Evolutionary conservation across 2,888 invertebrate species (phyloP).

Genomic region (Caradrina clavipalpis): DNA sequence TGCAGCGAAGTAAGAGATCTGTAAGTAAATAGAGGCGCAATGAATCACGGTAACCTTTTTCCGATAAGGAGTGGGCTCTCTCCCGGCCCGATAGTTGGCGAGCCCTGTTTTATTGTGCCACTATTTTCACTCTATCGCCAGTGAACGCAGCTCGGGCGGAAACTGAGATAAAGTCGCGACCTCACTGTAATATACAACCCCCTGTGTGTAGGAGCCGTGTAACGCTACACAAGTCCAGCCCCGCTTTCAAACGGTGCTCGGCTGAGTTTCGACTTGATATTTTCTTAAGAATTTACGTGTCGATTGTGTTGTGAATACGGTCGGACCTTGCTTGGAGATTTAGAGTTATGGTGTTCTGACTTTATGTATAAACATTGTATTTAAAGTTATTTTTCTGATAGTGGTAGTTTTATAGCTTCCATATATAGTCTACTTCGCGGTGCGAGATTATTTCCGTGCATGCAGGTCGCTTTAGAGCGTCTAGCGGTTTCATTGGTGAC

Average conservation of each 20-base stretch:
- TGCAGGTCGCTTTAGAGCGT: background rate
- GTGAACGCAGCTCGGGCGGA: constrained; percentile 86
- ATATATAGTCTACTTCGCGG: background rate
- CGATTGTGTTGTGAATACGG: constrained; percentile 47
- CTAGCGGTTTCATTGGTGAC: background rate
- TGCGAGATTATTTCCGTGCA: constrained; percentile 6
- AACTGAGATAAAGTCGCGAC: constrained; percentile 88
- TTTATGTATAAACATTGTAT: constrained; percentile 38
- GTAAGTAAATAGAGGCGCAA: constrained; percentile 83
- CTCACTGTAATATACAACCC: constrained; percentile 83
- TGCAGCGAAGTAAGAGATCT: constrained; percentile 72
- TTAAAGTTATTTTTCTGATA: constrained; percentile 41
- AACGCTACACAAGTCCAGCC: constrained; percentile 60
- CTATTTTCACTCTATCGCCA: constrained; percentile 88
- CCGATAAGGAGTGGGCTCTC: constrained; percentile 68
- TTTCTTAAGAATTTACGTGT: constrained; percentile 60
- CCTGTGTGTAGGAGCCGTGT: constrained; percentile 64
- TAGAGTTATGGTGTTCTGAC: constrained; percentile 42
- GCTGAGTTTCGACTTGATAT: constrained; percentile 50
- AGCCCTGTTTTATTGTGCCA: constrained; percentile 88
- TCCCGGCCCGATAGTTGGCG: constrained; percentile 78
- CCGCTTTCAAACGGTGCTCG: constrained; percentile 62
- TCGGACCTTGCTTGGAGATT: constrained; percentile 30
- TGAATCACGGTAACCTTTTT: constrained; percentile 88
- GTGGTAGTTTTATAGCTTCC: constrained; percentile 26